Conservation (phyloP, 1,140 invertebrate genomes). For the Drosophila lowei region DNA sequence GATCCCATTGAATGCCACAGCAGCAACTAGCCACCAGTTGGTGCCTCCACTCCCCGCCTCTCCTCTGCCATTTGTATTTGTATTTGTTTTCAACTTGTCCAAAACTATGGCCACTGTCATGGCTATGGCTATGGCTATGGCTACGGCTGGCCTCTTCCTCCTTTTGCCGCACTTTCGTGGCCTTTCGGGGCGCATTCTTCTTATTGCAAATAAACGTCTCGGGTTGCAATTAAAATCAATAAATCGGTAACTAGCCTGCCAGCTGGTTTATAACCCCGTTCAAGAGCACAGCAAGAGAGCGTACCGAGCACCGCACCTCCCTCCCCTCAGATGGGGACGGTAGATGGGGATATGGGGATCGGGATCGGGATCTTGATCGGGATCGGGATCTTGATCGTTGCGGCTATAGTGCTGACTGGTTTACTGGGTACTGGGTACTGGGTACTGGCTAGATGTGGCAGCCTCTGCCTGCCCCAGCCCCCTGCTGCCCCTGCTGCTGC, state of each 20-base stretch:
- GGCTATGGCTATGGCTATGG: neutral
- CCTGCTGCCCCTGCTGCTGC: conserved; percentile 2
- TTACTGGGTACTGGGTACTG: conserved; percentile 1
- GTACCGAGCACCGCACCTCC: too few species aligned
- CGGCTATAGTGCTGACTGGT: conserved; percentile 18
- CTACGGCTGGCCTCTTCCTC: neutral
- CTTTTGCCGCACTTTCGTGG: conserved; percentile 39
- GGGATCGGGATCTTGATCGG: conserved; percentile 25
- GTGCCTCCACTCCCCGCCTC: too few species aligned
- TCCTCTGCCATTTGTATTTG: conserved; percentile 14
- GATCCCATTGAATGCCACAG: neutral
- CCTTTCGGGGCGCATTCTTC: conserved; percentile 62
- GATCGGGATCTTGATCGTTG: conserved; percentile 12
- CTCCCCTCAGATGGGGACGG: too few species aligned
- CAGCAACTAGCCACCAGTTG: neutral
- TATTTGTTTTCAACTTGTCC: conserved; percentile 74
- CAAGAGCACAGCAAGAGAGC: conserved; percentile 32
- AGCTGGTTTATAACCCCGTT: conserved; percentile 76
- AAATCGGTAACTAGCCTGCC: conserved; percentile 79
- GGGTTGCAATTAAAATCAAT: conserved; percentile 80
- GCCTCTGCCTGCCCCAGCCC: neutral
- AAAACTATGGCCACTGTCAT: conserved; percentile 73
- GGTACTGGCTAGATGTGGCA: neutral
- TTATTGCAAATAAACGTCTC: conserved; percentile 78
- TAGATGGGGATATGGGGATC: too few species aligned